Base-by-base conservation (phyloP, 1,140 invertebrate species). In the Heliconius melpomene region DNA sequence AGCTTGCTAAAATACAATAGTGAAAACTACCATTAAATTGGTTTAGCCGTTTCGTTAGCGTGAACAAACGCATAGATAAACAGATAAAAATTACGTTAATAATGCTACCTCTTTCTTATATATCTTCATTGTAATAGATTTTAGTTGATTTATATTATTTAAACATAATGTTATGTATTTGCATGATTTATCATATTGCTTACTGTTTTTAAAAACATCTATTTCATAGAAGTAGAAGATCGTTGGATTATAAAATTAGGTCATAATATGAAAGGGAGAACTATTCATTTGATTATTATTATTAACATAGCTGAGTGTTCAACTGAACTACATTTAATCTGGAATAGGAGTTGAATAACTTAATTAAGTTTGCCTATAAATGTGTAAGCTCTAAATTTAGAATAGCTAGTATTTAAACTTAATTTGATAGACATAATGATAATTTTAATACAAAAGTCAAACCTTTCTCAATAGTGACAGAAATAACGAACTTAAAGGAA, bases 401-500 rank as follows among this genome's bases (percentile, higher is more conserved):
- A 72, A 16, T 16, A 6, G 3, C 32, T 7, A 72, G 36, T 72
- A 72, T 72, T 72, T 40, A 38, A 72, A 9, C 36, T 38, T 23
- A n/a, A 38, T 38, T 40, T 38, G 18, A 18, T 75, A 75, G 29
- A n/a, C 57, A 13, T 26, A 26, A 26, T 75, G 40, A 38, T 38
- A 29, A 60, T 75, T 6, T 66, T 66, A 66, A 40, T 11, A 32
- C 9, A 66, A 60, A 60, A 36, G 40, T 18, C 52, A 60, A 26
- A 29, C 71, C 20, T 13, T 52, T 54, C 78, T 50, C 57, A 71
- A 75, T 79, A 74, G 71, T 40, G 29, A 54, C 60, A 54, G 29
- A 1, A 84, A 83, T 83, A 84, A 84, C 79, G 72, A 83, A 79
- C 74, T 82, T 80, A 86, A 86, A 83, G 75, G 80, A 83, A 80